Conservation (phyloP, 2,888 invertebrate genomes). For the Orthosia gracilis region DNA sequence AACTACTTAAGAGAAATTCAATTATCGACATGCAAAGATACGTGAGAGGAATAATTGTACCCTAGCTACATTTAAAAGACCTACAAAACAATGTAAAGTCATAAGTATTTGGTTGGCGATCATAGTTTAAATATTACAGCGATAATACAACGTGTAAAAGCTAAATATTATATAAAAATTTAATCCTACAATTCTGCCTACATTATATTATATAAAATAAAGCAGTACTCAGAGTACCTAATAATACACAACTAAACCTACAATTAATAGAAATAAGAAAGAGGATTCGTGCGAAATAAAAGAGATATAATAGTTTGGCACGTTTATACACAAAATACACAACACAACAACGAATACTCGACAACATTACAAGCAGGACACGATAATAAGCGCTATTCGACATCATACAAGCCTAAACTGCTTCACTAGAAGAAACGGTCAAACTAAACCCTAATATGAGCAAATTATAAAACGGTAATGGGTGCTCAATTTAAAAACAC, state of each 20-base stretch:
- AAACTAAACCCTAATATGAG: slow-evolving; percentile 74
- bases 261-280: slow-evolving; percentile 40
- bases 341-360: slow-evolving; percentile 60
- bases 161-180: slow-evolving; percentile 40
- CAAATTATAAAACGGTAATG: slow-evolving; percentile 81
- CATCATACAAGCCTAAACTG: slow-evolving; percentile 53
- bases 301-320: slow-evolving; percentile 40
- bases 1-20: slow-evolving; percentile 46
- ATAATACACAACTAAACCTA: slow-evolving; percentile 46
- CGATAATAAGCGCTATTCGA: slow-evolving; percentile 61
- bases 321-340: slow-evolving; percentile 47
- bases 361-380: slow-evolving; percentile 61
- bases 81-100: slow-evolving; percentile 38
- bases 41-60: slow-evolving; percentile 33
- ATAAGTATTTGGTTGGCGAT: slow-evolving; percentile 16
- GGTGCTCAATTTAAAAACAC: slow-evolving; percentile 88
- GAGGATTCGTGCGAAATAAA: slow-evolving; percentile 47
- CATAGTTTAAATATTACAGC: slow-evolving; percentile 32
- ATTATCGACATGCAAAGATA: slow-evolving; percentile 60
- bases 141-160: slow-evolving; percentile 42
- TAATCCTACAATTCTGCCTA: slow-evolving; percentile 48
- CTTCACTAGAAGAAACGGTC: slow-evolving; percentile 61
- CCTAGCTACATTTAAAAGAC: slow-evolving; percentile 54
- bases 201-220: slow-evolving; percentile 34
- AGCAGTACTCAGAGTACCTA: slow-evolving; percentile 52